These are phyloP conservation scores for Salarias fasciatus DNA, from an alignment of 2,797 vertebrate genomes.

Conservation along the genomic window DNA sequence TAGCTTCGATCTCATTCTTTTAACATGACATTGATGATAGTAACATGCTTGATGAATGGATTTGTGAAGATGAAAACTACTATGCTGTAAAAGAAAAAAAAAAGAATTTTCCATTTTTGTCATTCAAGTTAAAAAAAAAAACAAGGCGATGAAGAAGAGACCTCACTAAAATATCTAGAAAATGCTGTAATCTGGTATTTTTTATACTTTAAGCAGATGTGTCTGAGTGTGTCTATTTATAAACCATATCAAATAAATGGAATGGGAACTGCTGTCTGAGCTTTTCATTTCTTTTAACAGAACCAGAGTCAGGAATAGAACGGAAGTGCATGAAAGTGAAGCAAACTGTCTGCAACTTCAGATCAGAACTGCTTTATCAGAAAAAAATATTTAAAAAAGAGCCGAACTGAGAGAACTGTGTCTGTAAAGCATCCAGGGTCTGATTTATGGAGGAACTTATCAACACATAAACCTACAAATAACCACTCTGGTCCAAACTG, in stretches of 20 bases:
- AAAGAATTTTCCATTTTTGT: slow-evolving; percentile 69
- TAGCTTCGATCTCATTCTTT: slow-evolving; percentile 60
- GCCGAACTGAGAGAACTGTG: too few relatives aligned
- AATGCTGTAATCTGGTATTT: slow-evolving; percentile 76
- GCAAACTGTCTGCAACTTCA: too few relatives aligned
- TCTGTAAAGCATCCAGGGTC: too few relatives aligned
- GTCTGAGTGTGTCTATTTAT: slow-evolving; percentile 82
- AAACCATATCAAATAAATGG: slow-evolving; percentile 82
- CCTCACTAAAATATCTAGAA: slow-evolving; percentile 76
- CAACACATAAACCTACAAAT: too few relatives aligned
- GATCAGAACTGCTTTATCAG: too few relatives aligned
- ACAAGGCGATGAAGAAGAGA: slow-evolving; percentile 65
- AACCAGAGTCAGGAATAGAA: too few relatives aligned
- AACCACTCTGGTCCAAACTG: too few relatives aligned
- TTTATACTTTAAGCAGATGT: slow-evolving; percentile 77
- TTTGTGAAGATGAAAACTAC: slow-evolving; percentile 73
- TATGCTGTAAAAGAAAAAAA: slow-evolving; percentile 62
- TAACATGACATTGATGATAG: slow-evolving; percentile 67
- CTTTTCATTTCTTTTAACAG: slow-evolving; percentile 14
- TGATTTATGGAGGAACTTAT: too few relatives aligned
- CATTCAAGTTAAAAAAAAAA: slow-evolving; percentile 64
- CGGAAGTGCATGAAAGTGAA: too few relatives aligned
- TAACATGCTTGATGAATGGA: slow-evolving; percentile 77
- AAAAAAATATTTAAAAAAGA: too few relatives aligned
- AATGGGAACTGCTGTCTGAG: slow-evolving; percentile 64